A percentile compares a stretch with the other conserved stretches of the same genome.
phyloP scores from a whole-genome alignment of 2,797 vertebrate species.

The Bufotes viridis region DNA sequence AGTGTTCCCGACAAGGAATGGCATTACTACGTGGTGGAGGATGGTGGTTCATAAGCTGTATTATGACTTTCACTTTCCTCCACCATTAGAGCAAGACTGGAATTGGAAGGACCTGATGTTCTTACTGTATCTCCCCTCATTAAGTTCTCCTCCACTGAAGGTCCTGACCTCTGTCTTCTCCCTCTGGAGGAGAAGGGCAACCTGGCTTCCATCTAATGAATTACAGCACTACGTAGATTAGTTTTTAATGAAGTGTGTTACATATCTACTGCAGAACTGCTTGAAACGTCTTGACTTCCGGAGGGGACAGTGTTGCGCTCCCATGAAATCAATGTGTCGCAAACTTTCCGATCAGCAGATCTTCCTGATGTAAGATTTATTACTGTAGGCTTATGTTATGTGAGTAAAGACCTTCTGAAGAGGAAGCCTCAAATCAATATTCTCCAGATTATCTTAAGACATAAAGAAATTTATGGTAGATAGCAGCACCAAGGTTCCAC shows the following conservation, averaged over 20 bases:
- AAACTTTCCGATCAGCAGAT: neutral
- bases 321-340: neutral
- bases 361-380: neutral
- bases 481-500: no score
- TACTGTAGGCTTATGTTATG: neutral
- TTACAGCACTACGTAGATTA: neutral
- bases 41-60: slow-evolving; percentile 9
- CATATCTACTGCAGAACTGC: neutral
- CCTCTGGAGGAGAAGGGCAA: neutral
- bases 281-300: neutral
- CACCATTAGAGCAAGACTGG: neutral
- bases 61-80: slow-evolving; percentile 3
- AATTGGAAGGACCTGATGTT: neutral
- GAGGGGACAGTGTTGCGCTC: neutral
- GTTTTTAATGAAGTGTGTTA: neutral
- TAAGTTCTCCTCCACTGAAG: neutral
- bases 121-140: neutral
- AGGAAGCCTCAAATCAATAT: no score
- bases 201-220: neutral
- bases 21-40: neutral
- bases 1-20: neutral
- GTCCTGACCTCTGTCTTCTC: neutral
- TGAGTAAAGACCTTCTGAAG: no score
- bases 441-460: no score
- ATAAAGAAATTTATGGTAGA: no score